Evolutionary conservation across 2,888 invertebrate genomes (phyloP), one percentile per base, ranked within the genome.

Genomic region (Oeneis ivallda): DNA sequence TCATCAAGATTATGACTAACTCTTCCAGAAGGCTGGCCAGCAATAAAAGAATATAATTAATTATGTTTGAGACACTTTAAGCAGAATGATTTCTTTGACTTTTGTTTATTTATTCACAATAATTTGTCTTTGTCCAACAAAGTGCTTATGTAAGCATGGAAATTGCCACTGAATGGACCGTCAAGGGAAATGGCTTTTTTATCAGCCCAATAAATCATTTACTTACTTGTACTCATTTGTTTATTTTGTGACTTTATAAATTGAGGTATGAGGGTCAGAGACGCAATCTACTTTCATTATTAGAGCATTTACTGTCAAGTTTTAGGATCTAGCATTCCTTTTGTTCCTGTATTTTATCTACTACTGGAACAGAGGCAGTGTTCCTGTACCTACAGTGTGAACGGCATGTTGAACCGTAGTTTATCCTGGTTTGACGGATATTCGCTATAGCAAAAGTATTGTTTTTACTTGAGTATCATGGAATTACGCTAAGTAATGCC

Each of bases 101-200:
- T 54, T 56, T 41, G 19, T 11, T 11, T 4, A 37, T 37, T 37
- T 6, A 54, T 54, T 54, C 26, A 26, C 50, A 53, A 59, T n/a
- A 45, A 59, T 59, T 59, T 59, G 57, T 64, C 52, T 34, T 64
- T 49, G 60, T 63, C 56, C 41, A 52, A 50, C 11, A 52, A 17
- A 34, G 11, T 53, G 64, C 64, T 53, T 45, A 43, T 53, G 37
- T 58, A 37, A 64, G 58, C 64, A 58, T 56, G 47, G 26, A 57
- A 63, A 63, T 63, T 63, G 49, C 11, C 39, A 45, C 13, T 53
- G 60, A 56, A 56, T 56, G 49, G 49, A 47, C 37, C 60, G 49
- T 56, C 56, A 19, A 19, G 37, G 19, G 49, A 49, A 49, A 47
- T 49, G 19, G 32, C 19, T 37, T 47, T 60, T 60, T 37, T 47